Evolutionary conservation across 2,113 vertebrate genomes (phyloP).

Genomic region (Platichthys stellatus): DNA sequence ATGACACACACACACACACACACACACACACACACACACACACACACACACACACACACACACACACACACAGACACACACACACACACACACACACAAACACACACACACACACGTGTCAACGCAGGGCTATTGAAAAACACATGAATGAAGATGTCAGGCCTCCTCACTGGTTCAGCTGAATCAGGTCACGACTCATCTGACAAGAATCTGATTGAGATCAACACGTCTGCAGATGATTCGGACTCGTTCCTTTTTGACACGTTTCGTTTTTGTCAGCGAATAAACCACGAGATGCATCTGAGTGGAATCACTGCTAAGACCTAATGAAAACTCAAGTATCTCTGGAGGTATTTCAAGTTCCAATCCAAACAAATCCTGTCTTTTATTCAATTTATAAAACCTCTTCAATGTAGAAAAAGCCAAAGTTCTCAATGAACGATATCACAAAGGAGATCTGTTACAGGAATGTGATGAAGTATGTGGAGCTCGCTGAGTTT

Average conservation of each 20-base stretch:
- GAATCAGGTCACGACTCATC: neutral
- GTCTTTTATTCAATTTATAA: neutral
- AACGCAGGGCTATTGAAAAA: neutral
- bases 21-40: too few relatives aligned
- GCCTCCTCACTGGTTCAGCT: neutral
- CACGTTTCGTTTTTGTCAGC: too few relatives aligned
- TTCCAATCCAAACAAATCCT: neutral
- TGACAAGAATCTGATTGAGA: neutral
- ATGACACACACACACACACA: neutral
- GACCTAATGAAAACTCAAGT: neutral
- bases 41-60: too few relatives aligned
- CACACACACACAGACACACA: neutral
- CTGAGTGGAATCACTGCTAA: neutral
- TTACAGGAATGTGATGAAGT: too few relatives aligned
- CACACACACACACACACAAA: too few relatives aligned
- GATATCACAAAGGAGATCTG: too few relatives aligned
- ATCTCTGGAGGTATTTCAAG: neutral
- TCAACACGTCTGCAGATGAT: neutral
- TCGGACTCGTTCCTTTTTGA: too few relatives aligned
- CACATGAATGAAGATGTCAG: neutral
- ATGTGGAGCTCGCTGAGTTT: too few relatives aligned
- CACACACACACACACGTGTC: too few relatives aligned
- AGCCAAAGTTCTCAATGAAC: too few relatives aligned
- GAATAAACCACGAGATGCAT: neutral
- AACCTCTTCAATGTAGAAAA: neutral